Base-by-base conservation (phyloP, 2,888 invertebrate genomes). In the Cheilosia vulpina region DNA sequence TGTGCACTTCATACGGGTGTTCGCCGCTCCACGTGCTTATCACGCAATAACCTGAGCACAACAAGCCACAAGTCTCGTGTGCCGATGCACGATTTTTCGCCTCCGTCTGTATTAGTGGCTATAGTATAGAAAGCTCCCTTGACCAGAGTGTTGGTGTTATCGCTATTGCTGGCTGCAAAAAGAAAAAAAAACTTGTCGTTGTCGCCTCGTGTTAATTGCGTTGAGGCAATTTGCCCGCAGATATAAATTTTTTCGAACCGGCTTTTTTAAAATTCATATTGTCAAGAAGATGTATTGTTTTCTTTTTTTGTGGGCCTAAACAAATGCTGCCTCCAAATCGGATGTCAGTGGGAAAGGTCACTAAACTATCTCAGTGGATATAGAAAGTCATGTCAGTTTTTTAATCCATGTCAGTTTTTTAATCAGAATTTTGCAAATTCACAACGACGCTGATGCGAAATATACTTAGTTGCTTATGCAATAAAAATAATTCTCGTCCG, bases 21-120 rank as follows among this genome's bases (percentile, higher is more conserved):
- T 41, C 11, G 19, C 27, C 27, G n/a, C 15, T 38, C 82, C 82
- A 82, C 82, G 82, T 82, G 82, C 50, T 71, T 65, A 43, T 72
- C 71, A 66, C 65, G 77, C 82, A 82, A 38, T 24, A 65, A 31
- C 43, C 57, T 45, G 34, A 77, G 34, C 63, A 82, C 69, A 65
- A 50, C 58, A 47, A 38, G 34, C 38, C 4, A 43, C 41, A 43
- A 63, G 76, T 81, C 80, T 75, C 80, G 76, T 76, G 76, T 75
- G 43, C 55, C 21, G n/a, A 53, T 62, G 24, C 76, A 52, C 66
- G 53, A 53, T 73, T 53, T 72, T 7, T 15, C 15, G 34, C 7
- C 13, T 27, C 55, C 7, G 5, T 27, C 7, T 71, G 71, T 58
- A 38, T 58, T n/a, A 13, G 58, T 58, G 58, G 2, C 45, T 52